Percentiles rank a stretch among this genome's conserved stretches.
phyloP scores from a whole-genome alignment of 2,797 vertebrate species.

The Crax fasciolata region DNA sequence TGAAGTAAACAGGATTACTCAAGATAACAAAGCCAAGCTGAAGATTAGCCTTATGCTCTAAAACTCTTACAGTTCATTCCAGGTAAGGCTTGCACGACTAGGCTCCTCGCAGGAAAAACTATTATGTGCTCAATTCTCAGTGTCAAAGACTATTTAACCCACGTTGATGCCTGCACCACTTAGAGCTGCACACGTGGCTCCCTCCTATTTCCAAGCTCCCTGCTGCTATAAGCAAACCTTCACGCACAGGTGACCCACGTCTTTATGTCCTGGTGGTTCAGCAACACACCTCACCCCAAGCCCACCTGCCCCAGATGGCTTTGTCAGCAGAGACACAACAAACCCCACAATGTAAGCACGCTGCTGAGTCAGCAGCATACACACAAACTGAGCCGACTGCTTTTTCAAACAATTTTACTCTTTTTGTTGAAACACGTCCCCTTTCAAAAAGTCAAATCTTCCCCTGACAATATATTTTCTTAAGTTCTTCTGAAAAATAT shows the following conservation, averaged over 20 bases:
- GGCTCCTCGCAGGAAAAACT: neutral
- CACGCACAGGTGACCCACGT: fast-evolving
- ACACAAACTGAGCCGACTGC: neutral
- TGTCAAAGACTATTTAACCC: neutral
- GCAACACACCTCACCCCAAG: neutral
- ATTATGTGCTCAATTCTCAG: neutral
- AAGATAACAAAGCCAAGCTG: neutral
- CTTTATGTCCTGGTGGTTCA: neutral
- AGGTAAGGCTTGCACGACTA: neutral
- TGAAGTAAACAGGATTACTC: neutral
- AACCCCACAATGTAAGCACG: neutral
- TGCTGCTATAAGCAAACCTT: neutral
- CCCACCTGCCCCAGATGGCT: neutral
- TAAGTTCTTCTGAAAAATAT: neutral
- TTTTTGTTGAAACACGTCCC: neutral
- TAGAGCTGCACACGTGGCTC: neutral
- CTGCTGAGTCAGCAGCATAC: neutral
- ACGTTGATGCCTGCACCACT: fast-evolving
- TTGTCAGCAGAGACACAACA: neutral
- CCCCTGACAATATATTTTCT: neutral
- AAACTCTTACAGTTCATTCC: neutral
- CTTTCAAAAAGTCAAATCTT: neutral
- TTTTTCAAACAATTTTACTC: neutral
- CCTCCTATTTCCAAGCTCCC: neutral
- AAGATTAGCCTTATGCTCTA: neutral